These are phyloP conservation scores for Uria lomvia DNA, from an alignment of 2,113 vertebrate species.

Conservation along the genomic window DNA sequence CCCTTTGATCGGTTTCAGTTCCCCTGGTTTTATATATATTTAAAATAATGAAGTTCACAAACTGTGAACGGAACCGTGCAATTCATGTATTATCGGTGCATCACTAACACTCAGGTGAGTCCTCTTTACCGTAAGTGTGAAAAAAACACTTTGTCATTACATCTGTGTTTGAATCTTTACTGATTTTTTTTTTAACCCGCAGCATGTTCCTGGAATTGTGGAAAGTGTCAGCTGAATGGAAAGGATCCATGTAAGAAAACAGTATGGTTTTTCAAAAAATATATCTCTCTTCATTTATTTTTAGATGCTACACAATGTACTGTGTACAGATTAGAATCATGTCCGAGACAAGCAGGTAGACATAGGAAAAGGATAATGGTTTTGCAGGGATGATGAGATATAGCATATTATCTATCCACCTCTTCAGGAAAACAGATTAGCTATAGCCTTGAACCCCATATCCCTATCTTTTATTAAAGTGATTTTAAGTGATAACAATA, in stretches of 20 bases:
- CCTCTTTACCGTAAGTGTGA: not conserved
- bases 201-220: not conserved
- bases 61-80: rapidly evolving
- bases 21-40: not conserved
- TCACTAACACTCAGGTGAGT: not conserved
- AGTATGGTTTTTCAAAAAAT: not conserved
- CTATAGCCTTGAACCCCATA: not conserved
- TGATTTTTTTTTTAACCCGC: not conserved
- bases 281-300: not conserved
- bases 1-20: not conserved
- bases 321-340: not conserved
- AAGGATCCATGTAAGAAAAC: not conserved
- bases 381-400: not conserved
- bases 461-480: not conserved
- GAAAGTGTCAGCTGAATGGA: not conserved
- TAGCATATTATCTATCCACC: not conserved
- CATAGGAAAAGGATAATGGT: not conserved
- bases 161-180: not conserved
- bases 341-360: not conserved
- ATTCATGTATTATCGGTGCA: not conserved
- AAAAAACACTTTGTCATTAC: not conserved
- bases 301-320: not conserved
- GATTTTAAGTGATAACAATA: not conserved
- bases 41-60: not conserved
- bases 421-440: not conserved